Conservation (phyloP, 2,888 invertebrate genomes). For the Acleris holmiana region DNA sequence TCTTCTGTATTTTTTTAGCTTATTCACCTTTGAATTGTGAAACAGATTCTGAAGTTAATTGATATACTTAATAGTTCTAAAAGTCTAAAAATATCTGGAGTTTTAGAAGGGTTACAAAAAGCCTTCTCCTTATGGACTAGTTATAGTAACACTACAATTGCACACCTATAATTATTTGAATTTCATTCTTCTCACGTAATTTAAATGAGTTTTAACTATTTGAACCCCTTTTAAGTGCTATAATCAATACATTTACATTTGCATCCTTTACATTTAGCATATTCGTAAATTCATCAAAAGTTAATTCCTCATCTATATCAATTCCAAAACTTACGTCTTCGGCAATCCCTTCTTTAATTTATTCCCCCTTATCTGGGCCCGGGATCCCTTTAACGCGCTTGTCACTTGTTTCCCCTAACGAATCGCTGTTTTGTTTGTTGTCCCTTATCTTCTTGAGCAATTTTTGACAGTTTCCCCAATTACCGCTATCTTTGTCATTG, state of each 20-base stretch:
- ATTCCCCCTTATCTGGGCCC: slow-evolving; percentile 20
- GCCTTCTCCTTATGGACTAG: no score
- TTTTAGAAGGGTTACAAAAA: no score
- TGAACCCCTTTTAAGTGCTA: not conserved
- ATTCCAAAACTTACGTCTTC: not conserved
- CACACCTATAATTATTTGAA: no score
- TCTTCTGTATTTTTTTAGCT: no score
- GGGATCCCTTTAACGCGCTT: slow-evolving; percentile 10
- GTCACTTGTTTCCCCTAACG: slow-evolving; percentile 27
- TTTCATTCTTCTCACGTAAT: no score
- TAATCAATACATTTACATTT: no score
- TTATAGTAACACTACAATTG: no score
- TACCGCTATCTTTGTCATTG: slow-evolving; percentile 7
- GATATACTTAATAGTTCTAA: no score
- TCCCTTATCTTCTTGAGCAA: slow-evolving; percentile 13
- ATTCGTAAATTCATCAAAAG: not conserved
- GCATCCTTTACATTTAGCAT: not conserved
- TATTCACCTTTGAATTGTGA: no score
- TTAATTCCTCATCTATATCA: not conserved
- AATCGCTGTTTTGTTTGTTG: slow-evolving; percentile 19
- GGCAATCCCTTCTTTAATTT: slow-evolving; percentile 18
- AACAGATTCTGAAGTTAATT: no score
- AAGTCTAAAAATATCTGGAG: no score
- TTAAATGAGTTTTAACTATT: no score
- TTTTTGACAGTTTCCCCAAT: slow-evolving; percentile 24